Evolutionary conservation across 2,888 invertebrate genomes (phyloP).

Genomic region (Hymenopus coronatus): DNA sequence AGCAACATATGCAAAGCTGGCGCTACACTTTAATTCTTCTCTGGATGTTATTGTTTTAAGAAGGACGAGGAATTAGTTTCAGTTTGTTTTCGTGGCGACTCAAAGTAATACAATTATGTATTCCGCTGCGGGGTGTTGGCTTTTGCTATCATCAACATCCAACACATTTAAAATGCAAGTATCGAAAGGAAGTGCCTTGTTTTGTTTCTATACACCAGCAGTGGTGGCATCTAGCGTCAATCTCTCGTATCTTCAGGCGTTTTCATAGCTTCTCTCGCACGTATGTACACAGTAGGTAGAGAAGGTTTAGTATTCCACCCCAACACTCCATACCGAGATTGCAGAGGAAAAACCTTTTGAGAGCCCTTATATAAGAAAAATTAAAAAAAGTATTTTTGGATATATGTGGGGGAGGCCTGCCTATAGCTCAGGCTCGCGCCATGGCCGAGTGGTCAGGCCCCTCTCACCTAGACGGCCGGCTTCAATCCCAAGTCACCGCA

Average conservation of each 20-base stretch:
- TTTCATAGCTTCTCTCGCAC: too few species aligned
- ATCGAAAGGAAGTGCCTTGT: neutral
- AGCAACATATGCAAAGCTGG: neutral
- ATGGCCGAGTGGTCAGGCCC: too few species aligned
- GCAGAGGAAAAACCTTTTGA: too few species aligned
- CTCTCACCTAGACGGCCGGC: too few species aligned
- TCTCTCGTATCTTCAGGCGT: neutral
- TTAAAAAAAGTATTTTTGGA: too few species aligned
- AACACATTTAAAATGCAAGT: neutral
- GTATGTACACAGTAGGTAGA: too few species aligned
- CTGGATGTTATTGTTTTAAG: neutral
- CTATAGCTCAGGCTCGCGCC: too few species aligned
- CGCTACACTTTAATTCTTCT: neutral
- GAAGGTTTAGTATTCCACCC: too few species aligned
- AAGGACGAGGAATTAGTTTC: neutral
- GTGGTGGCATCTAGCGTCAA: neutral
- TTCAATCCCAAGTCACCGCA: too few species aligned
- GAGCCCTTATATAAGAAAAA: too few species aligned
- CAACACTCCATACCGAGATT: too few species aligned
- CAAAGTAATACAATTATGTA: neutral
- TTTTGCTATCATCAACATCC: neutral
- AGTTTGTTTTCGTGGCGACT: neutral
- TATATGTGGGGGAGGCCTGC: too few species aligned
- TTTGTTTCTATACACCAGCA: neutral
- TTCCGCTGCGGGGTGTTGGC: neutral